Evolutionary conservation across 2,797 vertebrate genomes (phyloP), one percentile per base, ranked within the genome.

Genomic region (Miichthys miiuy): DNA sequence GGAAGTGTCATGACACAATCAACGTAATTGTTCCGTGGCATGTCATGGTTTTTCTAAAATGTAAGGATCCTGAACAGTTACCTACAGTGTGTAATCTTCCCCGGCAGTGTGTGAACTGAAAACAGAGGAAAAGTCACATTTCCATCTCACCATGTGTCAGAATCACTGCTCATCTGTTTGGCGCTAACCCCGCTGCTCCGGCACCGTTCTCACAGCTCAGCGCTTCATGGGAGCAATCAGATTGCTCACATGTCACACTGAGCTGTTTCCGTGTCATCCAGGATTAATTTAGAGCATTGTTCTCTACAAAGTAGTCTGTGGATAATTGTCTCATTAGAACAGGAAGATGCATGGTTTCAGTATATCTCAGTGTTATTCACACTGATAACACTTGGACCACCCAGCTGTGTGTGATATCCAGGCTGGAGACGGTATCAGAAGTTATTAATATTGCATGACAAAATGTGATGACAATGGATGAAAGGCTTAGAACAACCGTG

Each of bases 91-190:
- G 30, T 34, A 34, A 34, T 34, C 30, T 34, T 34, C 41, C 44
- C 18, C 46, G 42, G 58, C 58, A 20, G 52, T 1, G 38, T 27
- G 52, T 50, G 20, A 13, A 41, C 34, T 57, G 42, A 38, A 58
- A 54, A 21, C 27, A 14, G n/a, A 48, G 8, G 27, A 23, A 52
- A 44, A 44, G 51, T 57, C 38, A 58, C 2, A 58, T 48, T 47
- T 27, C 34, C 68, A 11, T 80, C 52, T 55, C 23, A 6, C 6
- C 47, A 23, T 54, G 62, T 52, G 48, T 80, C 54, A 13, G 0
- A 1, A 0, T 67, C 55, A 6, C 62, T 12, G 56, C 61, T 66
- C 74, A 9, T 71, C 61, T 62, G 23, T 21, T 50, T 3, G 14
- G 21, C 4, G 41, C 20, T 25, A 2, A 41, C 52, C 75, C 48